Percentiles rank a stretch among this genome's conserved stretches.
Evolutionary conservation across 2,797 vertebrate genomes (phyloP).

Genomic region (Sphenodon punctatus): DNA sequence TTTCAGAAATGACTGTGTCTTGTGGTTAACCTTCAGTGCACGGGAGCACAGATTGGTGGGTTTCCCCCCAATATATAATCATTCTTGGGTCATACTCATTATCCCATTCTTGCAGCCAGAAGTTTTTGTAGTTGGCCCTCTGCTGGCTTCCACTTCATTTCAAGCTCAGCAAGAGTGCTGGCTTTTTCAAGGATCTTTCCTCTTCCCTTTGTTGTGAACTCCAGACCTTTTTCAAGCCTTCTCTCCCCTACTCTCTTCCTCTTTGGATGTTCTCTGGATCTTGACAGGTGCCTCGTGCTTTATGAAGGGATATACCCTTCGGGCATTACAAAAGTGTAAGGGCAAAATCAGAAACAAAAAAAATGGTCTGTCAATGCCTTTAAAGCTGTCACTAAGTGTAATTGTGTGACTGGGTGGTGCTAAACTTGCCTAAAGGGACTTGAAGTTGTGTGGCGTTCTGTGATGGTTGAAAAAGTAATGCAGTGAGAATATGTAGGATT

Average conservation of each 20-base stretch:
- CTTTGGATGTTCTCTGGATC: neutral
- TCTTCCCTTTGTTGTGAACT: neutral
- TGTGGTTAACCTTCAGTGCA: conserved; percentile 35
- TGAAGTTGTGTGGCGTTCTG: conserved; percentile 2
- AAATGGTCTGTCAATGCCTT: conserved; percentile 20
- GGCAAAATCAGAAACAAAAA: neutral
- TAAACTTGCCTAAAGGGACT: conserved; percentile 35
- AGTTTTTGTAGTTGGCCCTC: conserved; percentile 30
- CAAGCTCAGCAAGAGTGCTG: neutral
- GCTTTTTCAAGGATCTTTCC: conserved; percentile 14
- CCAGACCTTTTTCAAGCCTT: conserved; percentile 25
- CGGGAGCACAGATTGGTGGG: neutral
- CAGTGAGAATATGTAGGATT: conserved; percentile 46
- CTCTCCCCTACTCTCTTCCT: neutral
- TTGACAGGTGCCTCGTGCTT: conserved; percentile 31
- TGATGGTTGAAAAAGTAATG: conserved; percentile 17
- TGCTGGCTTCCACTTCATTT: neutral
- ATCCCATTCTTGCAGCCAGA: conserved; percentile 43
- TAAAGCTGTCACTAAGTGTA: conserved; percentile 45
- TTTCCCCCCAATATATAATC: conserved; percentile 29
- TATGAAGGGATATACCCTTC: conserved; percentile 21
- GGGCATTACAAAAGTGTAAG: conserved; percentile 4
- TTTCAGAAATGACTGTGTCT: conserved; percentile 41
- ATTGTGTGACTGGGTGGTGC: conserved; percentile 38
- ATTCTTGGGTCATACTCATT: conserved; percentile 55